Conservation (phyloP, 2,888 invertebrate species). For the Thelaira solivaga region DNA sequence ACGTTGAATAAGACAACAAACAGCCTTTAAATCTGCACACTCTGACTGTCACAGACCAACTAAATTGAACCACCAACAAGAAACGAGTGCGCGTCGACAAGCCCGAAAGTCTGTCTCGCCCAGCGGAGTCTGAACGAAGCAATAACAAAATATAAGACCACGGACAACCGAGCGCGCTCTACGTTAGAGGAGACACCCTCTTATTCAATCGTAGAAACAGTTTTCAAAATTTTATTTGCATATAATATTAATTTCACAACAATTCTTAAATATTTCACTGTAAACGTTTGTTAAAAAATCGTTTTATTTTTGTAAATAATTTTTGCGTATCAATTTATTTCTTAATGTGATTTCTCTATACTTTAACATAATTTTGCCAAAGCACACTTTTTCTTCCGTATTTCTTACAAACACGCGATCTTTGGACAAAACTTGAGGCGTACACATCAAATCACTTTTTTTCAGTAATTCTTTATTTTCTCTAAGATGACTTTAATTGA, state of each 20-base stretch:
- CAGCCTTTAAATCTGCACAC: slow-evolving; percentile 55
- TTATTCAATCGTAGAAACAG: slow-evolving; percentile 59
- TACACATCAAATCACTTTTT: slow-evolving; percentile 38
- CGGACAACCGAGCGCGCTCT: slow-evolving; percentile 55
- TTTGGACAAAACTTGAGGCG: background rate
- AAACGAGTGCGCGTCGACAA: slow-evolving; percentile 59
- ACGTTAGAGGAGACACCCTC: slow-evolving; percentile 61
- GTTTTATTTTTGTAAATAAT: slow-evolving; percentile 4
- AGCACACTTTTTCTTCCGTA: slow-evolving; percentile 63
- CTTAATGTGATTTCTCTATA: slow-evolving; percentile 39
- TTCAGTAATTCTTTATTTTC: background rate
- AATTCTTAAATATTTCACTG: background rate
- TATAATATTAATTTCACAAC: slow-evolving; percentile 56
- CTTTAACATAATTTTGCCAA: slow-evolving; percentile 49
- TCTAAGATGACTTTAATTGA: slow-evolving; percentile 4
- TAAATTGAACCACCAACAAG: slow-evolving; percentile 58
- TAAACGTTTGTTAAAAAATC: background rate
- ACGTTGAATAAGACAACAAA: slow-evolving; percentile 13
- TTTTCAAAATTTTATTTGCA: slow-evolving; percentile 35
- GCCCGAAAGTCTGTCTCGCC: slow-evolving; percentile 58
- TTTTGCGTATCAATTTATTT: slow-evolving; percentile 48
- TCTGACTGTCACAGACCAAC: slow-evolving; percentile 60
- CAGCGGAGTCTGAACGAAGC: slow-evolving; percentile 64
- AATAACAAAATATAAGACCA: slow-evolving; percentile 49
- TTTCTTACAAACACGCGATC: slow-evolving; percentile 52